phyloP scores from a whole-genome alignment of 2,888 invertebrate species.

The Cephus runcator region DNA sequence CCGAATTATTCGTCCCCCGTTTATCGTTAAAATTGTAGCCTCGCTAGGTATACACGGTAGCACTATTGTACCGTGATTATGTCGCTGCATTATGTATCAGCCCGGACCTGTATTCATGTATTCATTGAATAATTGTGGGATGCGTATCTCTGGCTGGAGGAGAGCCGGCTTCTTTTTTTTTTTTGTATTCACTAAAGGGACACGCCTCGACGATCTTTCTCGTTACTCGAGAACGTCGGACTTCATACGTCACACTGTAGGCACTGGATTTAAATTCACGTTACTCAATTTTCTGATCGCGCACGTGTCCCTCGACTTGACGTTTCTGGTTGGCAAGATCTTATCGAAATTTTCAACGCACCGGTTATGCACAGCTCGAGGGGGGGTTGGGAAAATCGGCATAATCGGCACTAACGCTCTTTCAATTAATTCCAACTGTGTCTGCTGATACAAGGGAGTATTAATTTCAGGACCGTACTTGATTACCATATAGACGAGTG shows the following conservation, averaged over 20 bases:
- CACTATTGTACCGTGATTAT: conserved; percentile 18
- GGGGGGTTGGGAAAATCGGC: no score
- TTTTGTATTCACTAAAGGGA: neutral
- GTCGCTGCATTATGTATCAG: conserved; percentile 22
- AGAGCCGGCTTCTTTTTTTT: neutral
- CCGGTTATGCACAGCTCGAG: no score
- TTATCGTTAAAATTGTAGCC: conserved; percentile 47
- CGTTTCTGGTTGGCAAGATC: no score
- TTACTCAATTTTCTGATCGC: no score
- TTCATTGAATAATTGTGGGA: conserved; percentile 60
- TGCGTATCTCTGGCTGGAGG: conserved; percentile 37
- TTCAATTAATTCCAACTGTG: no score
- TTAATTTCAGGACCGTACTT: conserved; percentile 53
- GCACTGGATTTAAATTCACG: no score
- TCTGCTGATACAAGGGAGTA: conserved; percentile 22
- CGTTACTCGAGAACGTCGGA: neutral
- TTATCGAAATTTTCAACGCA: no score
- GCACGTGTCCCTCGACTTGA: no score
- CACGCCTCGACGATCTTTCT: conserved; percentile 14
- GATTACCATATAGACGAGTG: conserved; percentile 62
- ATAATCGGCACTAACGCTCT: no score
- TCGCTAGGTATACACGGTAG: neutral
- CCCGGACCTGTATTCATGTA: conserved; percentile 48
- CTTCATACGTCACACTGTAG: no score
- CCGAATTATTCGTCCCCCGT: conserved; percentile 51